phyloP scores from a whole-genome alignment of 2,888 invertebrate genomes.

The Melieria picta region DNA sequence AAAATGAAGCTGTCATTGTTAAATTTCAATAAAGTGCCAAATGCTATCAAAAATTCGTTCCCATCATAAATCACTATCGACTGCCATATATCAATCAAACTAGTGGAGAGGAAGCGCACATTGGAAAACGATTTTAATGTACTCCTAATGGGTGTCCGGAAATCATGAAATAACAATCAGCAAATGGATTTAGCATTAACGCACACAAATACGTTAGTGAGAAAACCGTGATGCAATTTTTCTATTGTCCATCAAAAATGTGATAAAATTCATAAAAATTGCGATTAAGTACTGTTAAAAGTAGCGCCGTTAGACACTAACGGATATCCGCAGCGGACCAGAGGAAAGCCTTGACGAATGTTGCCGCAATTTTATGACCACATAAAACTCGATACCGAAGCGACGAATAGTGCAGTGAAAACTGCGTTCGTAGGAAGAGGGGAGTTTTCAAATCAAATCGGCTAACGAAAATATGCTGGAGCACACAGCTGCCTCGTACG shows the following conservation, averaged over 20 bases:
- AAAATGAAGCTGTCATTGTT: conserved; percentile 17
- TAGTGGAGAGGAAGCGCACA: not conserved
- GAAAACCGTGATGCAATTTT: too few relatives aligned
- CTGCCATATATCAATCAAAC: conserved; percentile 19
- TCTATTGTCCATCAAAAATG: conserved; percentile 33
- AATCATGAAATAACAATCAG: conserved; percentile 8
- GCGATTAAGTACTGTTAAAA: conserved; percentile 13
- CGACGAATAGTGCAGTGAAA: not conserved
- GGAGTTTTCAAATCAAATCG: too few relatives aligned
- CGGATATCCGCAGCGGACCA: not conserved
- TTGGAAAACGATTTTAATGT: conserved; percentile 8
- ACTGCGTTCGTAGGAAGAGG: too few relatives aligned
- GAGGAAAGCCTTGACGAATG: conserved; percentile 25
- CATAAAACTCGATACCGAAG: conserved; percentile 37
- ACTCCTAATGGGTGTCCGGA: not conserved
- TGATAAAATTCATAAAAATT: conserved; percentile 40
- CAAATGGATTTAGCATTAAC: conserved; percentile 24
- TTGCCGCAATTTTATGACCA: conserved; percentile 39
- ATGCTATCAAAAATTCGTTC: conserved; percentile 24
- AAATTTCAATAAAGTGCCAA: conserved; percentile 1
- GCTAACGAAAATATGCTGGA: too few relatives aligned
- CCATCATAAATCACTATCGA: conserved; percentile 25
- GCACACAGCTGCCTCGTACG: too few relatives aligned
- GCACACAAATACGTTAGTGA: not conserved
- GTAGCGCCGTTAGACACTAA: not conserved